phyloP scores from a whole-genome alignment of 2,113 vertebrate genomes.

The Rattus norvegicus region GRCr8 NC_086024.1:42690001-42690500 shows the following conservation, averaged over 20 bases:
- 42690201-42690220: background rate
- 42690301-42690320: background rate
- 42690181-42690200: background rate
- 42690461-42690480: conserved; percentile 17
- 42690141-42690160: background rate
- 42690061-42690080: conserved; percentile 8
- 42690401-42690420: background rate
- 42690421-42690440: background rate
- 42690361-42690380: background rate
- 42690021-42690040: background rate
- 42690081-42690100: background rate
- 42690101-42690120: background rate
- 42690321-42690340: background rate
- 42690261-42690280: fast-evolving
- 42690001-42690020: background rate
- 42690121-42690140: background rate
- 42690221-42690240: background rate
- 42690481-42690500: background rate
- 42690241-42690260: background rate
- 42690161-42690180: background rate
- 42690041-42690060: background rate
- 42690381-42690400: background rate
- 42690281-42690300: background rate
- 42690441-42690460: background rate
- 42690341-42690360: fast-evolving